Evolutionary conservation across 2,888 invertebrate species (phyloP).

Genomic region (Neoitamus cyanurus): DNA sequence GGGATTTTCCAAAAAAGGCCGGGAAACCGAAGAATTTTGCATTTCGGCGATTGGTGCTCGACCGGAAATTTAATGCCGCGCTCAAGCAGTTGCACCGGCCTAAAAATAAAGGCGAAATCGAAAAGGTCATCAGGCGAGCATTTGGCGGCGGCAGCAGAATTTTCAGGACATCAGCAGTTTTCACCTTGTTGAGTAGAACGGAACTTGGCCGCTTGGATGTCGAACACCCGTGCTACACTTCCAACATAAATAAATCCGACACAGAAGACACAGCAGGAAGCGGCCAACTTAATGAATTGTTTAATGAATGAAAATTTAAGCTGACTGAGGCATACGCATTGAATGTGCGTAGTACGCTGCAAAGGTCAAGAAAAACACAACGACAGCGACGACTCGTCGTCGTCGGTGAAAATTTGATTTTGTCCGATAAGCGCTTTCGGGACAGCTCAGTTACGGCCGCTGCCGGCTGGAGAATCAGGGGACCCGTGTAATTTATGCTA

Average conservation of each 20-base stretch:
- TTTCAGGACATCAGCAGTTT: constrained; percentile 2
- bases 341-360: constrained; percentile 7
- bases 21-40: background rate
- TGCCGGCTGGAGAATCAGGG: background rate
- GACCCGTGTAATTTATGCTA: constrained; percentile 30
- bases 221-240: constrained; percentile 25
- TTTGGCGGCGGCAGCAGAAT: background rate
- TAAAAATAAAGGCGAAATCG: background rate
- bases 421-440: constrained; percentile 7
- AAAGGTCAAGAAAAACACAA: constrained; percentile 29
- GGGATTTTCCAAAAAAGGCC: background rate
- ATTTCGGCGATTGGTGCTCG: background rate
- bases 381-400: background rate
- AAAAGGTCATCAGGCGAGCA: background rate
- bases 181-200: constrained; percentile 6
- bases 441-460: background rate
- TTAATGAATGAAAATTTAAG: constrained; percentile 37
- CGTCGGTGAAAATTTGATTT: constrained; percentile 15
- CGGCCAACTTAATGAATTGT: background rate
- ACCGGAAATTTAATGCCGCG: constrained; percentile 3
- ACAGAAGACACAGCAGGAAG: background rate
- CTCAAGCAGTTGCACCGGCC: background rate
- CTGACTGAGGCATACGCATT: constrained; percentile 9
- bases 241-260: background rate
- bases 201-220: constrained; percentile 30